phyloP scores from a whole-genome alignment of 2,888 invertebrate species.

The Nebria salina region DNA sequence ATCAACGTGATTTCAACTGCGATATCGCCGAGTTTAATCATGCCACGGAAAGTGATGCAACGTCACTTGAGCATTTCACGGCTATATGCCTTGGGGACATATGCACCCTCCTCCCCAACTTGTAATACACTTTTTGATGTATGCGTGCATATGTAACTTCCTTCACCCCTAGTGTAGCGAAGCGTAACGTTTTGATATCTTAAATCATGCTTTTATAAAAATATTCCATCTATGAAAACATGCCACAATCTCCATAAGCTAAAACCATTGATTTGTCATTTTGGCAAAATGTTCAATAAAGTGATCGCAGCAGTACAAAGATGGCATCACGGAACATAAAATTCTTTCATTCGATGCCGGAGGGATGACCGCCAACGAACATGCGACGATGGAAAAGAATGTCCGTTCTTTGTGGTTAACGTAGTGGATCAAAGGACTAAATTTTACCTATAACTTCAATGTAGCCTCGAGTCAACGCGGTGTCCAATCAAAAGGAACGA shows the following conservation, averaged over 20 bases:
- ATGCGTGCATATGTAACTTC: too few species aligned
- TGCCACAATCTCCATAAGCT: too few species aligned
- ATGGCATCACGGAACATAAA: conserved; percentile 38
- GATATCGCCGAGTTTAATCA: conserved; percentile 15
- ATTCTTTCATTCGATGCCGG: conserved; percentile 16
- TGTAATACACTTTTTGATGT: background rate
- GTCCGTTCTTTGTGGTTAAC: conserved; percentile 50
- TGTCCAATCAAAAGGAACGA: conserved; percentile 42
- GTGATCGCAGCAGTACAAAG: conserved; percentile 19
- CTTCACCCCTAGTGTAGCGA: too few species aligned
- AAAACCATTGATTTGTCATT: background rate
- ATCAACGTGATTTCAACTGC: conserved; percentile 13
- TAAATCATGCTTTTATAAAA: too few species aligned
- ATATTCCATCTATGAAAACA: too few species aligned
- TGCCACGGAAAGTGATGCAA: background rate
- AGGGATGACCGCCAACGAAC: background rate
- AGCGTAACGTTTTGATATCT: too few species aligned
- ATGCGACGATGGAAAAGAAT: conserved; percentile 16
- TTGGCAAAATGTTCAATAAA: background rate
- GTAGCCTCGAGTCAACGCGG: conserved; percentile 48
- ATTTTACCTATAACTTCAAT: conserved; percentile 51
- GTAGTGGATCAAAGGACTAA: conserved; percentile 51
- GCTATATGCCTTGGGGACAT: background rate
- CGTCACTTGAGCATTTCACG: conserved; percentile 2
- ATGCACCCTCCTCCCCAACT: background rate